Conservation (phyloP, 2,888 invertebrate species). For the Physocephala rufipes region DNA sequence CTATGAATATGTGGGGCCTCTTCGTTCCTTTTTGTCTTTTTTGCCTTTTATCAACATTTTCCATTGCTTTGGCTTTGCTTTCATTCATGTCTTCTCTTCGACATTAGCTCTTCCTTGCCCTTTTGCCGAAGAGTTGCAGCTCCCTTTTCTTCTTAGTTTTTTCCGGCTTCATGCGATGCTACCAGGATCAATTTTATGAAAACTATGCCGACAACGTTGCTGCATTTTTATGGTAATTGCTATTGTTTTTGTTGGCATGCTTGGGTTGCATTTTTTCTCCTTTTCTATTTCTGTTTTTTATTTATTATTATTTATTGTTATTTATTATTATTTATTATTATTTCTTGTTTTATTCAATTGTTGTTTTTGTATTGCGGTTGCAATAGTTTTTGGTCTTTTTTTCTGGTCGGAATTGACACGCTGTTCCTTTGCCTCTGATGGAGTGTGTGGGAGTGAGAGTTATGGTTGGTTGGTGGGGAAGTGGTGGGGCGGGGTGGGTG, state of each 20-base stretch:
- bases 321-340: background rate
- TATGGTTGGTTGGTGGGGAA: no score
- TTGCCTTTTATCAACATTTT: no score
- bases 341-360: no score
- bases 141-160: background rate
- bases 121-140: no score
- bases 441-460: no score
- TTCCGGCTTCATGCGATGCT: background rate
- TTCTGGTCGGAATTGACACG: no score
- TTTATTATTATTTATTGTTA: background rate
- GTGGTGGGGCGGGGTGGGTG: no score
- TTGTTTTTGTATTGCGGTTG: no score
- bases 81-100: slow-evolving; percentile 25
- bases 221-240: slow-evolving; percentile 30
- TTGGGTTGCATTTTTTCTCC: background rate
- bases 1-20: background rate
- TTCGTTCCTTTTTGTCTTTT: background rate
- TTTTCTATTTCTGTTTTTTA: background rate
- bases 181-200: slow-evolving; percentile 22
- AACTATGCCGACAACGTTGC: background rate
- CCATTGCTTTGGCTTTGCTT: background rate
- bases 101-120: background rate
- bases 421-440: no score
- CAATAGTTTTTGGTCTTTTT: no score
- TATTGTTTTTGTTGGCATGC: no score